Percentiles rank a stretch among this genome's conserved stretches.
phyloP scores from a whole-genome alignment of 2,113 vertebrate genomes.

The Machaerirhynchus nigripectus region DNA sequence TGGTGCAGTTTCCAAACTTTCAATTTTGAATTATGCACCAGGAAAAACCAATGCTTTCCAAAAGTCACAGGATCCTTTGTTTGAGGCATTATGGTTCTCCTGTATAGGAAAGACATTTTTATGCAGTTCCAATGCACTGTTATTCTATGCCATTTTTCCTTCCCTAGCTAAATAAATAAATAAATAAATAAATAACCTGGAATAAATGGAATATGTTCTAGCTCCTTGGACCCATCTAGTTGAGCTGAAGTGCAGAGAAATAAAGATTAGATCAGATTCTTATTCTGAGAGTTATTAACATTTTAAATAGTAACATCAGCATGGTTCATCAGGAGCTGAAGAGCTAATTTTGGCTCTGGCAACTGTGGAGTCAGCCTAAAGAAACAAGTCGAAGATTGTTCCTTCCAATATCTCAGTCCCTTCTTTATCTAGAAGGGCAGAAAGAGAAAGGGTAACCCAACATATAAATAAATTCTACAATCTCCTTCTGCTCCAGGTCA shows the following conservation, averaged over 20 bases:
- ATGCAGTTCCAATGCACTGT: neutral
- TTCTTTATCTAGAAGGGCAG: neutral
- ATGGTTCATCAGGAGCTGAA: neutral
- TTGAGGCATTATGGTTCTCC: neutral
- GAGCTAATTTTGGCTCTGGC: neutral
- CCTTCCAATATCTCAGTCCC: neutral
- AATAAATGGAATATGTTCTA: neutral
- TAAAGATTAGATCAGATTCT: neutral
- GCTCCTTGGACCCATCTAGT: neutral
- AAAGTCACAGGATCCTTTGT: neutral
- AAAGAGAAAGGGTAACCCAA: neutral
- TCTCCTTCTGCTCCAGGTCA: neutral
- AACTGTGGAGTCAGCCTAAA: neutral
- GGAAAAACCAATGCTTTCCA: neutral
- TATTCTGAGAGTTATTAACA: constrained; percentile 23
- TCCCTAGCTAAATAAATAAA: neutral
- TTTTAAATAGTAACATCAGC: neutral
- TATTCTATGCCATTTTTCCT: neutral
- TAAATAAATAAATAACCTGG: neutral
- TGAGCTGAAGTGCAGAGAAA: neutral
- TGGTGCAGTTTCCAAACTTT: neutral
- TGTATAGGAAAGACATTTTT: neutral
- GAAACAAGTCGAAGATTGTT: neutral
- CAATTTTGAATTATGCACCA: neutral
- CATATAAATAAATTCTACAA: neutral